Base-by-base conservation (phyloP, 2,113 vertebrate species). In the Nothobranchius kuhntae region DNA sequence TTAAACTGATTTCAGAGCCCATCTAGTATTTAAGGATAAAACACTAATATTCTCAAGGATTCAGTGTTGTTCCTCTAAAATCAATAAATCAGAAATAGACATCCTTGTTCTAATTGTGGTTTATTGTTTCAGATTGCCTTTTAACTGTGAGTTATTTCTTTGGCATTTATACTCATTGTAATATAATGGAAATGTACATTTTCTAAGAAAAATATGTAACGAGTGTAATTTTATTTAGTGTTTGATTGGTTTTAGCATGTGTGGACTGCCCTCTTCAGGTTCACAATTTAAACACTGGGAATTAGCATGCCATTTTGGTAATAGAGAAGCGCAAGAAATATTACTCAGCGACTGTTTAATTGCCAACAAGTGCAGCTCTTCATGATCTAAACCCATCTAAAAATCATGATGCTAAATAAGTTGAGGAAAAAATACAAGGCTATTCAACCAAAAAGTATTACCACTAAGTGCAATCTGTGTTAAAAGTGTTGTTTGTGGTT, bases 231-330 rank as follows among this genome's bases (percentile, higher is more conserved):
- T n/a, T 58, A 70, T 77, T 78, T 77, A 38, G 21, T 35, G 7
- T 77, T 47, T 35, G 9, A 15, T 51, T 54, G 30, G 54, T 38
- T 66, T 73, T 51, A 68, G 50, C 59, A 82, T 78, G 80, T 77
- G 58, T 78, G 65, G 77, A 78, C 89, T 85, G 87, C 72, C 86
- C 89, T 83, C 86, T 91, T 86, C 61, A 84, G 83, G 87, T 70
- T 56, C 62, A 30, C 30, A 17, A 66, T 73, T 78, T 61, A 61
- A 72, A 14, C 42, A 13, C 13, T 82, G 58, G 61, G 69, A 75
- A 76, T 77, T 78, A 65, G 57, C 73, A 71, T 24, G 45, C 58
- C 65, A 81, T 62, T 45, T 65, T 74, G 51, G 67, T 71, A 77
- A 75, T 76, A 63, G 71, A 62, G 7, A n/a, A 17, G 21, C 13